Percentiles rank a stretch among this genome's conserved stretches.
Evolutionary conservation across 2,888 invertebrate genomes (phyloP).

Genomic region (Vanessa cardui): DNA sequence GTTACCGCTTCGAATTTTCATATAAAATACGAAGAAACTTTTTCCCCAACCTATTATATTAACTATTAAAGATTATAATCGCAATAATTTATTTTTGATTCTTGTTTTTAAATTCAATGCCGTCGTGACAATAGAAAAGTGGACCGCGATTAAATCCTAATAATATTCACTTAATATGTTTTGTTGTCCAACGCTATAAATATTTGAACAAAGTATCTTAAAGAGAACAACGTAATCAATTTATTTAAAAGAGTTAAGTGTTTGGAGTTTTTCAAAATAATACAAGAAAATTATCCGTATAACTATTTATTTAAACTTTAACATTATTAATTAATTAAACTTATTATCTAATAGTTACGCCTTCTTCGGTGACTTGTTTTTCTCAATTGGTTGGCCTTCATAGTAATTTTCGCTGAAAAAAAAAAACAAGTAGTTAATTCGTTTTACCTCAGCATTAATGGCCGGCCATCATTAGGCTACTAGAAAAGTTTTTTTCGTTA

Average conservation of each 20-base stretch:
- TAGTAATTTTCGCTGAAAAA: slow-evolving; percentile 87
- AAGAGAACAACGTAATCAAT: neutral
- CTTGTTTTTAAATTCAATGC: too few relatives aligned
- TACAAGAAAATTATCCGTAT: slow-evolving; percentile 26
- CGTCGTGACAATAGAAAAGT: too few relatives aligned
- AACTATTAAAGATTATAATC: too few relatives aligned
- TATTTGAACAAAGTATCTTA: neutral
- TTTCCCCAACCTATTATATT: too few relatives aligned
- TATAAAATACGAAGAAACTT: too few relatives aligned
- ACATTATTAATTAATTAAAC: slow-evolving; percentile 41
- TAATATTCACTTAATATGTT: too few relatives aligned
- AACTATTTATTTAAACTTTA: slow-evolving; percentile 45
- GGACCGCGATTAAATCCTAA: too few relatives aligned
- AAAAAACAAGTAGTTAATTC: slow-evolving; percentile 11
- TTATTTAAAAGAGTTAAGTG: neutral
- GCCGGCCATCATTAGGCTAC: neutral
- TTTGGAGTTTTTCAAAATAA: neutral
- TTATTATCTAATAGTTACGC: slow-evolving; percentile 55
- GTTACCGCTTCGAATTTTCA: too few relatives aligned
- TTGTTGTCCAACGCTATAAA: too few relatives aligned
- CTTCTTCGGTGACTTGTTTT: slow-evolving; percentile 74
- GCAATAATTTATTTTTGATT: too few relatives aligned
- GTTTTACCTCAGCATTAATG: neutral
- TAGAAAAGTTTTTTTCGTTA: neutral
- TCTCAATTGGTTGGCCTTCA: slow-evolving; percentile 79